phyloP scores from a whole-genome alignment of 2,113 vertebrate species.

The Microcebus ravelobensis region DNA sequence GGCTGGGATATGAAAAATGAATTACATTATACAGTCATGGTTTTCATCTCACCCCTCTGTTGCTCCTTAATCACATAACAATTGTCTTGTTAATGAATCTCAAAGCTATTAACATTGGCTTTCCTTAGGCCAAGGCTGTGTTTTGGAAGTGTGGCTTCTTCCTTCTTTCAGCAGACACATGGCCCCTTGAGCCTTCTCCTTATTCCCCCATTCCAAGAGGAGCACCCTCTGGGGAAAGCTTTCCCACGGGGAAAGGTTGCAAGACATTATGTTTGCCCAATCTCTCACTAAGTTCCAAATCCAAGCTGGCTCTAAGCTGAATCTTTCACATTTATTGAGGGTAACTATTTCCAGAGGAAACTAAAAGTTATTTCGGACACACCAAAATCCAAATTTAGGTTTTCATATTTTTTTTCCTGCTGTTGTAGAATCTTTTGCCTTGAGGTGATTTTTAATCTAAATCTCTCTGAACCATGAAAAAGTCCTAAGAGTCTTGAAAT shows the following conservation, averaged over 20 bases:
- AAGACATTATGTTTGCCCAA: not conserved
- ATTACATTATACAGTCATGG: conserved; percentile 80
- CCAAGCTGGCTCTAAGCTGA: not conserved
- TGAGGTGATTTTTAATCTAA: not conserved
- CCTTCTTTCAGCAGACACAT: not conserved
- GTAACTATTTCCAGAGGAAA: conserved; percentile 23
- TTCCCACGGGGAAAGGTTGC: not conserved
- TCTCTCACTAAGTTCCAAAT: not conserved
- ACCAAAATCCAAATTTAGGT: not conserved
- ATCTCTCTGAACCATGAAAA: not conserved
- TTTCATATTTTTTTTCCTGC: not conserved
- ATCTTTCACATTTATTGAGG: not conserved
- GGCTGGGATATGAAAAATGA: conserved; percentile 79
- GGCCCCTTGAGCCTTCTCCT: not conserved
- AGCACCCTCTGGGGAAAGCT: not conserved
- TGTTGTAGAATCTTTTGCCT: not conserved
- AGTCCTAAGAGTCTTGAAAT: not conserved
- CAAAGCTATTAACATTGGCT: conserved; percentile 60
- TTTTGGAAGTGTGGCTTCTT: not conserved
- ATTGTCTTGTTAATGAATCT: conserved; percentile 79
- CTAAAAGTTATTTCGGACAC: not conserved
- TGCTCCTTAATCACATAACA: conserved; percentile 83
- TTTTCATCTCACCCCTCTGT: conserved; percentile 79
- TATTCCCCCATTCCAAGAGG: not conserved
- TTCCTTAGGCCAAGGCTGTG: conserved; percentile 40